Evolutionary conservation across 2,888 invertebrate genomes (phyloP).

Genomic region (Incurvaria masculella): DNA sequence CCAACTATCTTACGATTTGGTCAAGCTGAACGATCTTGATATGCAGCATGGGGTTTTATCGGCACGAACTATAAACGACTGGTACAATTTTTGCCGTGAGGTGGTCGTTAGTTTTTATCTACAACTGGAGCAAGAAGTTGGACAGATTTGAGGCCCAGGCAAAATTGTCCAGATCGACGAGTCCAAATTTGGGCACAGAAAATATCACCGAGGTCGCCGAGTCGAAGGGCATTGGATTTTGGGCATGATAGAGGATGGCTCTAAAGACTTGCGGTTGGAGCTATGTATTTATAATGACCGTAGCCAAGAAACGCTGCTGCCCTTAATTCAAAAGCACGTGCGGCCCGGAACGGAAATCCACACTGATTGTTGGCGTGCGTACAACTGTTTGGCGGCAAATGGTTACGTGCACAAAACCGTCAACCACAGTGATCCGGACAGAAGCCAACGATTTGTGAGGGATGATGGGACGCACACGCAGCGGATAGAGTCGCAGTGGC

Average conservation of each 20-base stretch:
- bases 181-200: constrained; percentile 13
- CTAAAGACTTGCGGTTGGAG: constrained; percentile 19
- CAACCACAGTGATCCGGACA: constrained; percentile 10
- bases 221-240: constrained; percentile 18
- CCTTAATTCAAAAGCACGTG: neutral
- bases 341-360: neutral
- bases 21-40: neutral
- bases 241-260: constrained; percentile 19
- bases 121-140: neutral
- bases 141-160: neutral
- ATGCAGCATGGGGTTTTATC: neutral
- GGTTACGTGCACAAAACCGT: constrained; percentile 14
- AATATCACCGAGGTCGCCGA: constrained; percentile 10
- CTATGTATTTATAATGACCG: constrained; percentile 16
- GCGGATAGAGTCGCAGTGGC: constrained; percentile 7
- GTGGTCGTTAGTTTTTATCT: neutral
- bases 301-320: neutral
- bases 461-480: constrained; percentile 9
- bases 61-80: neutral
- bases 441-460: constrained; percentile 8
- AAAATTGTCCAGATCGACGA: constrained; percentile 7
- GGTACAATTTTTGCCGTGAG: neutral
- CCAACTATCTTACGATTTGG: neutral
- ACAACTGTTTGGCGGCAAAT: constrained; percentile 8
- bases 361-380: neutral